Base-by-base conservation (phyloP, 2,888 invertebrate species). In the Shargacucullia verbasci region DNA sequence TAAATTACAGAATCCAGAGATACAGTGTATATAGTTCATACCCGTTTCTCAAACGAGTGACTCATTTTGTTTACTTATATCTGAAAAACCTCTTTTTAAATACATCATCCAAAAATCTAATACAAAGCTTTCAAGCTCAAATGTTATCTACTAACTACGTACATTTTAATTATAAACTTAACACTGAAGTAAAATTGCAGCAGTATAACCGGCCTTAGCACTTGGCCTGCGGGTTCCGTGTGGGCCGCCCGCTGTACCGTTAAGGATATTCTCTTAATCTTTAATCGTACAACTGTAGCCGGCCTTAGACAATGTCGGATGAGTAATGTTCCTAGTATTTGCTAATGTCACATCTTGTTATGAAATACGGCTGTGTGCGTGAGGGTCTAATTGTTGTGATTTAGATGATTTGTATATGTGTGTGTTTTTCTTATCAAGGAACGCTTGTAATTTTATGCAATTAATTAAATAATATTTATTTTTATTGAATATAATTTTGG, bases 221-320 rank as follows among this genome's bases (percentile, higher is more conserved):
- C 37, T 39, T 45, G 59, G 63, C 58, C 63, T 49, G 39, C 61
- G 57, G 66, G 78, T 79, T 79, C 83, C 80, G 86, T 87, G 87
- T 89, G 88, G 88, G 89, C 87, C 77, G 78, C 12, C 75, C 73
- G 74, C 54, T 61, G 81, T 88, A 88, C 92, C 92, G 91, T 92
- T 92, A 92, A 85, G 86, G 87, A 85, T 88, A 85, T 85, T 83
- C 83, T 79, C 79, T 74, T 88, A 87, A 91, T 92, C 91, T 91
- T 70, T 79, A 88, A 91, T 92, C 92, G 86, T 81, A 88, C 85
- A 83, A 82, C 84, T 88, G 87, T 86, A 70, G 79, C 79, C 76
- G 67, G 82, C 80, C 81, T 82, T 81, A 87, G 81, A 91, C 91
- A 90, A 89, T 88, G 83, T 82, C 78, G 81, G 84, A 87, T 90